Evolutionary conservation across 1,140 invertebrate genomes (phyloP).

Genomic region (Trypoxylus dichotomus): DNA sequence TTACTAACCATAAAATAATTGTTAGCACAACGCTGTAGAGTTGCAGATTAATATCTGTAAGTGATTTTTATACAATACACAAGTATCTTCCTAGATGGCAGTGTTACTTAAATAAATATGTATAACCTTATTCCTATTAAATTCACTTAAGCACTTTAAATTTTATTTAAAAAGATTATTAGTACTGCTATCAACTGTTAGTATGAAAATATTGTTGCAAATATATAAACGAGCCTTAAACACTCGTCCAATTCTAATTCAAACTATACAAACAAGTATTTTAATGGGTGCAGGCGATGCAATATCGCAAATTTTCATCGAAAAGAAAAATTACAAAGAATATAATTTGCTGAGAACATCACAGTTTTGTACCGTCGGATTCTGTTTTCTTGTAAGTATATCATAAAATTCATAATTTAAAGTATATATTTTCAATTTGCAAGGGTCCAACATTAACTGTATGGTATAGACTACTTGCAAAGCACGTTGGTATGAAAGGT

Average conservation of each 20-base stretch:
- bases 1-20: no score
- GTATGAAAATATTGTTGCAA: conserved; percentile 24
- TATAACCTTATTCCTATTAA: background rate
- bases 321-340: conserved; percentile 51
- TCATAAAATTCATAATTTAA: conserved; percentile 28
- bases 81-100: no score
- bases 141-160: no score
- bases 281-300: conserved; percentile 58
- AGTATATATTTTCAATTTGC: conserved; percentile 44
- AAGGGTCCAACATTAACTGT: conserved; percentile 70
- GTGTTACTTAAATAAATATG: background rate
- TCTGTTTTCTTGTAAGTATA: conserved; percentile 57
- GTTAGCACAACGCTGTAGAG: no score
- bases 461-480: conserved; percentile 73
- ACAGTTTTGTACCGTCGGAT: conserved; percentile 57
- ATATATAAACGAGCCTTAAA: conserved; percentile 25
- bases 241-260: conserved; percentile 14
- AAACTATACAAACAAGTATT: conserved; percentile 55
- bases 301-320: conserved; percentile 57
- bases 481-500: conserved; percentile 59
- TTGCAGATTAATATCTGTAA: no score
- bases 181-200: no score
- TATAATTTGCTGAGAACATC: conserved; percentile 50
- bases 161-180: no score
- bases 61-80: no score